Evolutionary conservation across 2,888 invertebrate species (phyloP), one percentile per base, ranked within the genome.

Genomic region (Orthosia incerta): DNA sequence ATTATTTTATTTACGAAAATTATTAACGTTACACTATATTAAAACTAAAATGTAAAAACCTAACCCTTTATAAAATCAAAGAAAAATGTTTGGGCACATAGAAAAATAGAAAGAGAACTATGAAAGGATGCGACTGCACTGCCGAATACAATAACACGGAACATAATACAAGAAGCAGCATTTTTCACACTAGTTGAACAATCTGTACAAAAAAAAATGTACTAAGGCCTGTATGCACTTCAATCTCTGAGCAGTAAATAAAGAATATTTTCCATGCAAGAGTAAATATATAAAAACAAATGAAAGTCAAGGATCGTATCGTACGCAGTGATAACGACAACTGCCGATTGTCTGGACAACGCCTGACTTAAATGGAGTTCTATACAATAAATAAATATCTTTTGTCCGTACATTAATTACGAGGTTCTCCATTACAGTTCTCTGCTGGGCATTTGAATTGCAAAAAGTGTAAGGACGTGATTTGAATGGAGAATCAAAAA

Each of bases 11-110:
- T n/a, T 4, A 80, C 20, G 0, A 39, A 53, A 15, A 26, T 15
- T 23, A 57, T 11, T 20, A 31, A 23, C 20, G 4, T 9, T 11
- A 59, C n/a, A 61, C 46, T 26, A 56, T 1, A 56, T 45, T 63
- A 51, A 46, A 59, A 56, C 12, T 15, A 61, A 60, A 76, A 46
- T 7, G 20, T 13, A n/a, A 31, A 4, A 18, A 64, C 5, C 18
- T 23, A n/a, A 45, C 16, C 26, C 31, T 23, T 23, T 83, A 86
- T 57, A 86, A 74, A 26, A 78, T 75, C 12, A 84, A 64, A 46
- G 81, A 89, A 20, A 87, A 86, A 71, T 80, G 88, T 81, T 87
- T 89, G 31, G 85, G 88, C 59, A 88, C 85, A 66, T 85, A 91
- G 55, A 86, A 89, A 68, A 89, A 89, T 67, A 90, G 76, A 55